Evolutionary conservation across 2,888 invertebrate genomes (phyloP), one percentile per base, ranked within the genome.

Genomic region (Melieria crassipennis): DNA sequence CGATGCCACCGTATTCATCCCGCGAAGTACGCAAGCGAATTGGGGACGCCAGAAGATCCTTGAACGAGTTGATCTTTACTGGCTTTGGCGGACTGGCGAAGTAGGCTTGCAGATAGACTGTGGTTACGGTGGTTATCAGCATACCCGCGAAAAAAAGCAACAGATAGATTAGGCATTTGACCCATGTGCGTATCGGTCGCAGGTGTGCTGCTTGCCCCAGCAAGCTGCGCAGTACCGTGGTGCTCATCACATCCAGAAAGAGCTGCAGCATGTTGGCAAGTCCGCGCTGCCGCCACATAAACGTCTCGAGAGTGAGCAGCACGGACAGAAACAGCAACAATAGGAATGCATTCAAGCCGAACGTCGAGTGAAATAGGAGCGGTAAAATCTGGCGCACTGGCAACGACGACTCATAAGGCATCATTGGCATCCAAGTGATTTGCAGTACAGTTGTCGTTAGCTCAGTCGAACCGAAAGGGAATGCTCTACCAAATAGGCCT

Each of bases 181-280:
- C 3, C 6, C 30, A 46, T 5, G 13, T 61, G 3, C 61, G 62
- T 2, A 62, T 11, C 7, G 9, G 50, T 16, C 9, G 61, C 52
- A 71, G 16, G 9, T 65, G 43, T 7, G 58, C 43, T 0, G 69
- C 9, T 50, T 74, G 71, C 3, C 69, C 73, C 7, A 74, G 50
- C 3, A 73, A 30, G 45, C 71, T 68, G 42, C 71, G 73, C 9
- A 71, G n/a, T 0, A 52, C 13, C 4, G 47, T 30, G 42, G 30
- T 65, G 5, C 10, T 46, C 5, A 65, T 11, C 2, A 13, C 30
- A 7, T 16, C 9, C 46, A 65, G 4, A 47, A 65, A 65, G 6
- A 65, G 30, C 3, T 30, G 30, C 30, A 30, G 30, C 30, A 30
- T 30, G 30, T 30, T 30, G 30, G 30, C 30, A 2, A 30, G 2